Evolutionary conservation across 2,797 vertebrate species (phyloP), one percentile per base, ranked within the genome.

Genomic region (Anguilla marmorata): DNA sequence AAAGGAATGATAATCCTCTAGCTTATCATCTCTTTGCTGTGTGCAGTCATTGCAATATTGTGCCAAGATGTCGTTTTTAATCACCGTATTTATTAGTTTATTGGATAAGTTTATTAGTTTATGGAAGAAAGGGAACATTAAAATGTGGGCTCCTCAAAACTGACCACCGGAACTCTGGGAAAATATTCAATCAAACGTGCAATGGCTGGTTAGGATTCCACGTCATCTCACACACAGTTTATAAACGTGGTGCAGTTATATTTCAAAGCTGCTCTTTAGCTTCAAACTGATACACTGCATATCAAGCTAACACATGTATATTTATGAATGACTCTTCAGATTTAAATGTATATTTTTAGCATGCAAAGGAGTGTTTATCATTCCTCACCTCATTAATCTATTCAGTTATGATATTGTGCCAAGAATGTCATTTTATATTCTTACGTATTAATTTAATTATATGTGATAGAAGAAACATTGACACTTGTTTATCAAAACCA

Each of bases 241-340:
- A 79, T 21, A 16, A 79, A 3, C 41, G 33, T 37, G 45, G 3
- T 6, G 33, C 1, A 79, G 45, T 45, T 45, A 45, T 45, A 72
- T 72, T 72, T 72, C 66, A 9, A 27, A 72, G 66, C 3, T 9
- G 66, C 66, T 30, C n/a, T 72, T 30, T 33, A 72, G 6, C 66
- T 79, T 79, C 74, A 79, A 37, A 41, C 4, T 6, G 16, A 76
- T 37, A 37, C 37, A 76, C 12, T 41, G 60, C 41, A 58, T 69
- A 69, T 69, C 63, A 69, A 79, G 6, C 37, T 16, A 79, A 19
- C 74, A 79, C 74, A 79, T 79, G 30, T 30, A 72, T 72, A 72
- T 72, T 30, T 72, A 9, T 72, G 33, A 72, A 30, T 9, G 63
- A 69, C 63, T 27, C n/a, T 8, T 27, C 27, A 72, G 2, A 58